A percentile compares a stretch with the other conserved stretches of the same genome.
Evolutionary conservation across 2,888 invertebrate genomes (phyloP).

Genomic region (Polydrusus tereticollis): DNA sequence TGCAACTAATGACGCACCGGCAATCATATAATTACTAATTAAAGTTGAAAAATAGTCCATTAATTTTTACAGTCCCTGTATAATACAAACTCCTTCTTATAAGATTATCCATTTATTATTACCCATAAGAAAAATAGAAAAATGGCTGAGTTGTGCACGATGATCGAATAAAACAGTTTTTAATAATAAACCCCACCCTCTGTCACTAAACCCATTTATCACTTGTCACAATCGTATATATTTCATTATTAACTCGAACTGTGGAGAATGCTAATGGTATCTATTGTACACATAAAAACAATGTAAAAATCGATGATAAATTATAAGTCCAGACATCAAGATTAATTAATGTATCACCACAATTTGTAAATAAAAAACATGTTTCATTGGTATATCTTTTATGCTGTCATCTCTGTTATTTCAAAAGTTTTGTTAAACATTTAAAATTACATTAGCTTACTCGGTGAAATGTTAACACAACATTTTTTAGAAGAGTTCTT

Average conservation of each 20-base stretch:
- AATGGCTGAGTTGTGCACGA: too few relatives aligned
- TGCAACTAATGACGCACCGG: too few relatives aligned
- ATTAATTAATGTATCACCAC: not conserved
- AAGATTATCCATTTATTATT: too few relatives aligned
- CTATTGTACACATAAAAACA: not conserved
- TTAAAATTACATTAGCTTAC: not conserved
- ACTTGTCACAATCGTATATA: not conserved
- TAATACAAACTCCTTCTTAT: too few relatives aligned
- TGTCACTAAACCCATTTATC: too few relatives aligned
- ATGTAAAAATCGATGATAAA: not conserved
- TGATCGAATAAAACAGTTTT: too few relatives aligned
- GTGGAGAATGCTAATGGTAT: not conserved
- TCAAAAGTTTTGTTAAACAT: not conserved
- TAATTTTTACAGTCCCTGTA: too few relatives aligned
- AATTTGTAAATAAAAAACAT: not conserved
- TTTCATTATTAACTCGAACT: not conserved
- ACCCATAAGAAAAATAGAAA: too few relatives aligned
- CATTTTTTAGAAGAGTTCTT: not conserved
- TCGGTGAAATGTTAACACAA: not conserved
- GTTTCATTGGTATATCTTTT: not conserved
- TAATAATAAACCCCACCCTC: too few relatives aligned
- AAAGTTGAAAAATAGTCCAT: too few relatives aligned
- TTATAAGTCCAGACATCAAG: not conserved
- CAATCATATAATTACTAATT: too few relatives aligned
- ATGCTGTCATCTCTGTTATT: not conserved